Evolutionary conservation across 2,797 vertebrate species (phyloP).

Genomic region (Dendrocincla fuliginosa): DNA sequence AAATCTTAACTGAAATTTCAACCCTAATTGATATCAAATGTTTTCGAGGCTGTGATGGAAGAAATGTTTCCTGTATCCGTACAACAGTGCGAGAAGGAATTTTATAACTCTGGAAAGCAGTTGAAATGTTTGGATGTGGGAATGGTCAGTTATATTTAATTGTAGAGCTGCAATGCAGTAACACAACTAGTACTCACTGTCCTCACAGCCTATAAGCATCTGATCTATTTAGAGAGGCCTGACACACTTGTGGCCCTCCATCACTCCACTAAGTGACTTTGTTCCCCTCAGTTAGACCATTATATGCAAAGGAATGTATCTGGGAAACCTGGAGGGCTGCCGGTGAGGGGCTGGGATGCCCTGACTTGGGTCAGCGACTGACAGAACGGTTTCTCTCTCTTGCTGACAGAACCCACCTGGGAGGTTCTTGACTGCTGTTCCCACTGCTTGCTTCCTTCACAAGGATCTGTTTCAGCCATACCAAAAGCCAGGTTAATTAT

Average conservation of each 20-base stretch:
- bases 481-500: neutral
- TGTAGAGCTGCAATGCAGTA: neutral
- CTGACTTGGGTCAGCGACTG: fast-evolving
- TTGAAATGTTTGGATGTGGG: neutral
- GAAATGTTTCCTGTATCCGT: neutral
- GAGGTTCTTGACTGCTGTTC: neutral
- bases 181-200: fast-evolving
- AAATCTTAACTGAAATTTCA: neutral
- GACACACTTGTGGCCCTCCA: neutral
- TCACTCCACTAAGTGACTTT: neutral
- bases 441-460: neutral
- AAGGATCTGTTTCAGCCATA: neutral
- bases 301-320: neutral
- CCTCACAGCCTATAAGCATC: neutral
- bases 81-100: neutral
- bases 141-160: neutral
- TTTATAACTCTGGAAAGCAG: neutral
- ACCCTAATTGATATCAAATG: neutral
- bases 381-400: neutral
- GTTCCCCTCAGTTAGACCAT: neutral
- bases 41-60: neutral
- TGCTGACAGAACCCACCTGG: neutral
- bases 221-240: neutral
- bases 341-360: neutral
- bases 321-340: neutral